Percentiles rank a stretch among this genome's conserved stretches.
Evolutionary conservation across 2,797 vertebrate species (phyloP).

Genomic region (Myotis vivesi): DNA sequence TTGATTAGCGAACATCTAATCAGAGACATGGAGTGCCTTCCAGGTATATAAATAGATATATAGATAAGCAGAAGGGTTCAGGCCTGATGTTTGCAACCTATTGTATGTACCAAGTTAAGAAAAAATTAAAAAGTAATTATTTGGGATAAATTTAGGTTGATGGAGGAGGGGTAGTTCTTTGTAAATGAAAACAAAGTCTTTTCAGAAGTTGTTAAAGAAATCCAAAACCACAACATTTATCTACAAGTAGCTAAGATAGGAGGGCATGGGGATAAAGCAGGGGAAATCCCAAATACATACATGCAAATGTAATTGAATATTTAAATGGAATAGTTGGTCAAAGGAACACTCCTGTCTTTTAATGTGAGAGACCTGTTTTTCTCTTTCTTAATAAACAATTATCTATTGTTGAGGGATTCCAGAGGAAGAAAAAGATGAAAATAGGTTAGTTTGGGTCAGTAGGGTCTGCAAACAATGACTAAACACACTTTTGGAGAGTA

Average conservation of each 20-base stretch:
- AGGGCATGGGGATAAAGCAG: background rate
- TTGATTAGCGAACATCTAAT: constrained; percentile 42
- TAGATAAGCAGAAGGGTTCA: constrained; percentile 32
- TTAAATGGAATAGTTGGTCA: constrained; percentile 29
- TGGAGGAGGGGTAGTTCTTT: background rate
- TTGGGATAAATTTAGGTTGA: background rate
- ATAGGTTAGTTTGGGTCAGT: background rate
- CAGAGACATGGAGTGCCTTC: constrained; percentile 42
- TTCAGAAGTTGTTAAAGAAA: constrained; percentile 10
- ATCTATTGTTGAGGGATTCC: background rate
- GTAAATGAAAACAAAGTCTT: background rate
- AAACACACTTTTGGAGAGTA: background rate
- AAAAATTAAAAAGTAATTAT: constrained; percentile 45
- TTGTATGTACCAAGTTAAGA: constrained; percentile 23
- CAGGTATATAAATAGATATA: constrained; percentile 24
- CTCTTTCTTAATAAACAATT: background rate
- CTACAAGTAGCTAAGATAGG: background rate
- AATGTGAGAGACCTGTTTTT: background rate
- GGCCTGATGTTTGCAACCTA: constrained; percentile 46
- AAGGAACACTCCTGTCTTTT: background rate
- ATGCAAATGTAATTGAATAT: constrained; percentile 5
- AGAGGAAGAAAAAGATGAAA: background rate
- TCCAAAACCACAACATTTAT: constrained; percentile 25
- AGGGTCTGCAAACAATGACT: background rate
- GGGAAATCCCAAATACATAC: background rate